Base-by-base conservation (phyloP, 2,888 invertebrate genomes). In the Sisyra terminalis region DNA sequence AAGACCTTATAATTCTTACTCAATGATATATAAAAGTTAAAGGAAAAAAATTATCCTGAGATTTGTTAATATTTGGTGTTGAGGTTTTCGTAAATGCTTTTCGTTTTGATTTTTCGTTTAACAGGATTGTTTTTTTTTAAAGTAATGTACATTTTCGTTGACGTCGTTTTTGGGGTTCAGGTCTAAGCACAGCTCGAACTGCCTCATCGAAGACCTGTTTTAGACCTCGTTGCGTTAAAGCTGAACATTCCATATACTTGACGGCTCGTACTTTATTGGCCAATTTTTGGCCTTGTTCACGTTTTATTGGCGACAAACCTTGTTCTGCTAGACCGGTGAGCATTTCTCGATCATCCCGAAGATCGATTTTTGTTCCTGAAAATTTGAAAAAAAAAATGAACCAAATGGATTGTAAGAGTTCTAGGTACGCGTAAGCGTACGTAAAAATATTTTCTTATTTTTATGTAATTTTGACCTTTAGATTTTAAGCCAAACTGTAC, bases 171-270 rank as follows among this genome's bases (percentile, higher is more conserved):
- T 87, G 83, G 46, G 96, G 94, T 65, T 96, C 93, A 42, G 98
- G 98, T 70, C 92, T 78, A 57, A 98, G 71, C 50, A 98, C 97
- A 45, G 96, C 90, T 53, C 97, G 76, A 30, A 97, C 97, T 24
- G 97, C 94, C 70, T 98, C 98, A 59, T 97, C 96, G 69, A 98
- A 98, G 45, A 98, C 97, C 74, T 92, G 90, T 66, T 94, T 93
- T 44, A 98, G 75, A 48, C 97, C 97, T 58, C 96, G 78, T 65
- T 98, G 98, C 53, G 98, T 98, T 51, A 98, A 71, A 46, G 98
- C 98, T 43, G 97, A 97, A 67, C 98, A 98, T 70, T 98, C 98
- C 83, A 98, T 88, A 63, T 98, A 98, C 71, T 93, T 94, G 44
- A 94, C 90, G 51, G 97, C 97, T 63, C 96, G 78, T 59, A 98